Evolutionary conservation across 2,797 vertebrate genomes (phyloP), one percentile per base, ranked within the genome.

Genomic region (Pseudocheirus occidentalis): DNA sequence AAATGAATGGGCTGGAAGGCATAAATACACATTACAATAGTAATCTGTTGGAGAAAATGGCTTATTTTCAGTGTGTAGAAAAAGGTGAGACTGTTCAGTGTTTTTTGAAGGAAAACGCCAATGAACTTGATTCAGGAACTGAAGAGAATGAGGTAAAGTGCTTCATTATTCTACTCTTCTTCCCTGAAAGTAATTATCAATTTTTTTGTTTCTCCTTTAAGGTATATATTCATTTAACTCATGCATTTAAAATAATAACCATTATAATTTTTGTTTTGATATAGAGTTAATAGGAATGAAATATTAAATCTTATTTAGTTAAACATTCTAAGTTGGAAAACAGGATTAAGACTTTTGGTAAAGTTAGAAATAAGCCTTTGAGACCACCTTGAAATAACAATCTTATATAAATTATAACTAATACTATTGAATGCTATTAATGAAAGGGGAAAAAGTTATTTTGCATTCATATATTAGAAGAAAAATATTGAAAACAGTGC

Each of bases 31-130:
- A 95, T 56, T 98, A 98, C 97, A 98, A 98, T 97, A 98, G 98
- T 96, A 98, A 98, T 13, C 98, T 97, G 18, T 98, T 99, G 96
- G 99, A 99, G 94, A 98, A 98, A 21, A 96, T 99, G 97, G 97
- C 98, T 16, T 99, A 99, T 98, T 99, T 99, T 97, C 98, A 98
- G n/a, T 99, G 99, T 96, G 95, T 99, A 98, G 99, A 99, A 97
- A 99, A 99, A 97, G 99, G 99, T 97, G 99, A 99, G 98, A 99
- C 98, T 55, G 98, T 99, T 98, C 98, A 98, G 95, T 98, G 98
- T 96, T 99, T 99, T 98, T 99, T 99, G 98, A 99, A 99, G 98
- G 99, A 99, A 96, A 99, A 99, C 96, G 97, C 98, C 34, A 98
- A 98, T 92, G 98, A 99, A 97, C 97, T 97, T 28, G n/a, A 93